These are phyloP conservation scores for Echinometra lucunter DNA, from an alignment of 53 echinoderm and acorn worm genomes.

Conservation along the genomic window DNA sequence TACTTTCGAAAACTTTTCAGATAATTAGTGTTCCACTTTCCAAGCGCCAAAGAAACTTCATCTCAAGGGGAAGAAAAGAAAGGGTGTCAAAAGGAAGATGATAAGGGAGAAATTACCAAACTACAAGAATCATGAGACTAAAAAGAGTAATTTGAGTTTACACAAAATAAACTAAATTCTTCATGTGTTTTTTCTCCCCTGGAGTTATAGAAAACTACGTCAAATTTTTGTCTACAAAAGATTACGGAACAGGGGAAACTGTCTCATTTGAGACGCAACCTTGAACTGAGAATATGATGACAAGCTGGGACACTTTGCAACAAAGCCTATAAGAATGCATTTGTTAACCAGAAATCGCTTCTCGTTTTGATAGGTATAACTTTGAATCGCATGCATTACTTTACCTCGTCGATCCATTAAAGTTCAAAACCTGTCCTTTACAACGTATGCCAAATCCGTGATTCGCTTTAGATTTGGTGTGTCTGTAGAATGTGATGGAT, in stretches of 20 bases:
- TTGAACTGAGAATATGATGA: background rate
- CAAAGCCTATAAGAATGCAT: background rate
- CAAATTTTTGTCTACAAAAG: background rate
- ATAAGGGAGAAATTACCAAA: background rate
- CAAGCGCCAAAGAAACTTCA: background rate
- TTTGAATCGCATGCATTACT: background rate
- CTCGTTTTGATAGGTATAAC: background rate
- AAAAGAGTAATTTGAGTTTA: background rate
- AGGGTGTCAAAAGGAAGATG: background rate
- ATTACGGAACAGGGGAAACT: background rate
- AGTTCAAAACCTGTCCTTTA: background rate
- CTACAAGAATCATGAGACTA: background rate
- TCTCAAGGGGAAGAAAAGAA: too few relatives aligned
- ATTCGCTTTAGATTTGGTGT: background rate
- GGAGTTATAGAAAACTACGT: background rate
- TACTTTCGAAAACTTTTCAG: background rate
- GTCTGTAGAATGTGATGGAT: slow-evolving; percentile 18
- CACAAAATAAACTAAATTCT: background rate
- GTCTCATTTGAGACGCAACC: background rate
- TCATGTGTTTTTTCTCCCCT: background rate
- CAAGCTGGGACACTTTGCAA: background rate
- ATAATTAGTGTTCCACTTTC: background rate
- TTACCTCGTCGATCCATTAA: background rate
- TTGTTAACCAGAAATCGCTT: background rate
- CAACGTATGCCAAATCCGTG: background rate